Evolutionary conservation across 2,113 vertebrate species (phyloP).

Genomic region (Neopipo cinnamomea): DNA sequence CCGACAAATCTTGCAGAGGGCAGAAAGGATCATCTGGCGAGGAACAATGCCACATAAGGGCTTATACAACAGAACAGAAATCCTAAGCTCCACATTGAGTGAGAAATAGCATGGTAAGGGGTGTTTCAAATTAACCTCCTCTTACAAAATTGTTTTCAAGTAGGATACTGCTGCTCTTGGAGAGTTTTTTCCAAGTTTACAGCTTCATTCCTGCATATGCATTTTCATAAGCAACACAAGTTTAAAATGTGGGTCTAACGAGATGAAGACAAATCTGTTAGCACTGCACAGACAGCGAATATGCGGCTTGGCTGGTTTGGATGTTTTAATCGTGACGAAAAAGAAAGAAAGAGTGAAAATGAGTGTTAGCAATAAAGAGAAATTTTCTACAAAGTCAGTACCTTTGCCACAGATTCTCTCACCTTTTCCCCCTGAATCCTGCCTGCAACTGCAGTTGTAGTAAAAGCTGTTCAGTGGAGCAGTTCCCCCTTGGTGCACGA

Average conservation of each 20-base stretch:
- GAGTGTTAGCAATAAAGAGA: not conserved
- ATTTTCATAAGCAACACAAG: not conserved
- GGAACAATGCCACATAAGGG: not conserved
- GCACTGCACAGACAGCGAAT: not conserved
- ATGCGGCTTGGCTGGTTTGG: slow-evolving; percentile 5
- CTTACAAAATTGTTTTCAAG: not conserved
- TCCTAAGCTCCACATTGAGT: not conserved
- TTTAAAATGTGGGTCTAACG: slow-evolving; percentile 9
- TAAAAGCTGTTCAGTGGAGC: not conserved
- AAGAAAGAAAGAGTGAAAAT: not conserved
- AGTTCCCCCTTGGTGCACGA: not conserved
- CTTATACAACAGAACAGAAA: not conserved
- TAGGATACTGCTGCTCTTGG: not conserved
- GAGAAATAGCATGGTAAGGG: not conserved
- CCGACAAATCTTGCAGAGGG: not conserved
- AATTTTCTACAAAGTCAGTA: not conserved
- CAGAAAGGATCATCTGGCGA: slow-evolving; percentile 36
- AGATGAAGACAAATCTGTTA: slow-evolving; percentile 46
- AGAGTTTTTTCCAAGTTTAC: not conserved
- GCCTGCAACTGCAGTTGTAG: not conserved
- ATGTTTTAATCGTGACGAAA: not conserved
- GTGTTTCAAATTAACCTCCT: not conserved
- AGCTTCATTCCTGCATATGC: not conserved
- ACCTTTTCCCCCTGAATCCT: not conserved
- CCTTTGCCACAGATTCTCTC: accelerated